phyloP scores from a whole-genome alignment of 2,797 vertebrate genomes.

The Decapterus maruadsi region DNA sequence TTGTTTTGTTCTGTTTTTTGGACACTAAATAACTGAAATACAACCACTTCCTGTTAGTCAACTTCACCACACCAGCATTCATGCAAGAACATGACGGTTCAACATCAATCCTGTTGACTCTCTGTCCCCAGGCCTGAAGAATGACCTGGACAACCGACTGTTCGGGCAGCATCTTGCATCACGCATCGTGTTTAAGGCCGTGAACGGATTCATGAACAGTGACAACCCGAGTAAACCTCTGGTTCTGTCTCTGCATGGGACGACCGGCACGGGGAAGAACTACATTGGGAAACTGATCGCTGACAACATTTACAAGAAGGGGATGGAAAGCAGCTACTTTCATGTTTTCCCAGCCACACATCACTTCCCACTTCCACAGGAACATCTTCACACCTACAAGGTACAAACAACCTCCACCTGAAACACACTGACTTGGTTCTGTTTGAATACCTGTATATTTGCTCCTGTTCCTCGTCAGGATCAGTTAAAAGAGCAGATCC shows the following conservation, averaged over 20 bases:
- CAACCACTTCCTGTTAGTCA: too few species aligned
- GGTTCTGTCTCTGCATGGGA: constrained; percentile 94
- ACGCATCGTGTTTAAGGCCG: constrained; percentile 89
- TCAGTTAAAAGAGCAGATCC: constrained; percentile 92
- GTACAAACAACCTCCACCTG: not conserved
- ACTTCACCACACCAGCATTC: too few species aligned
- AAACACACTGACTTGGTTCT: not conserved
- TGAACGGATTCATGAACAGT: constrained; percentile 91
- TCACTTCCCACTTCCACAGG: too few species aligned
- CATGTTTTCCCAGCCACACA: too few species aligned
- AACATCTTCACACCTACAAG: too few species aligned
- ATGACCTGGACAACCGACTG: constrained; percentile 84
- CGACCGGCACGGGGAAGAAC: constrained; percentile 97
- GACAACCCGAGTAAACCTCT: constrained; percentile 92
- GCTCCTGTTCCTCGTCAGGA: constrained; percentile 76
- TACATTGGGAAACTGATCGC: constrained; percentile 90
- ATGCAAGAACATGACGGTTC: too few species aligned
- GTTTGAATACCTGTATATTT: fast-evolving
- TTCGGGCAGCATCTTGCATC: constrained; percentile 95
- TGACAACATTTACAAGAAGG: too few species aligned
- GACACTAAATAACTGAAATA: too few species aligned
- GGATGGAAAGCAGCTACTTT: too few species aligned
- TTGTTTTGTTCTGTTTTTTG: too few species aligned
- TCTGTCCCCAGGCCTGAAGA: constrained; percentile 70
- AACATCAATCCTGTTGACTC: too few species aligned